Evolutionary conservation across 2,888 invertebrate species (phyloP), one percentile per base, ranked within the genome.

Genomic region (Allygus modestus): DNA sequence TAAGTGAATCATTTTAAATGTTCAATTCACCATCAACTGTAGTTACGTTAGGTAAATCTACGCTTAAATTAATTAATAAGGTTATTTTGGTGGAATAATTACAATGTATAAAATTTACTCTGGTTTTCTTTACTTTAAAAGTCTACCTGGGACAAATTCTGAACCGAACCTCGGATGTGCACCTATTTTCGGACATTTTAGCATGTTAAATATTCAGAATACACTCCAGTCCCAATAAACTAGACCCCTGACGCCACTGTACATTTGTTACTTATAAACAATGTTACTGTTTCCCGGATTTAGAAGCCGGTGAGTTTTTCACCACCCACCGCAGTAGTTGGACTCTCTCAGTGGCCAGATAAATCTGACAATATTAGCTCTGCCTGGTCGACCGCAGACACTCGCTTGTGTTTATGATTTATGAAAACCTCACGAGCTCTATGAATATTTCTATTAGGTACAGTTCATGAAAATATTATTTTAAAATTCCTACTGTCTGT

Each of bases 191-290:
- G 23, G 58, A 58, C 20, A 58, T 58, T 58, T 58, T 58, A 23
- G 23, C 58, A 23, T 23, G 23, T 1, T 58, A 58, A 4, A 58
- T 58, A 58, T 23, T 58, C 58, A 58, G 58, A 58, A 58, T 58
- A 58, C 58, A 23, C 58, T 58, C 58, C 20, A 23, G 58, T 58
- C 58, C 20, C 58, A 58, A 23, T 58, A 58, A 58, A 58, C 23
- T 58, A 58, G 58, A 58, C 23, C 58, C 20, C 23, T 58, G 58
- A 20, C 58, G 58, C 58, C 58, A 58, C 58, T 23, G 58, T 58
- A 58, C 58, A 58, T 58, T 58, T n/a, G 58, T 58, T 58, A 58
- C 58, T 23, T 58, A 58, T 58, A 58, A 58, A 58, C 58, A 58
- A 23, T 58, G 23, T 58, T 58, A 23, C 58, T 58, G 58, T 23